A percentile compares a stretch with the other conserved stretches of the same genome.
These are phyloP conservation scores for Orthosia incerta DNA, from an alignment of 2,888 invertebrate genomes.

Conservation along the genomic window DNA sequence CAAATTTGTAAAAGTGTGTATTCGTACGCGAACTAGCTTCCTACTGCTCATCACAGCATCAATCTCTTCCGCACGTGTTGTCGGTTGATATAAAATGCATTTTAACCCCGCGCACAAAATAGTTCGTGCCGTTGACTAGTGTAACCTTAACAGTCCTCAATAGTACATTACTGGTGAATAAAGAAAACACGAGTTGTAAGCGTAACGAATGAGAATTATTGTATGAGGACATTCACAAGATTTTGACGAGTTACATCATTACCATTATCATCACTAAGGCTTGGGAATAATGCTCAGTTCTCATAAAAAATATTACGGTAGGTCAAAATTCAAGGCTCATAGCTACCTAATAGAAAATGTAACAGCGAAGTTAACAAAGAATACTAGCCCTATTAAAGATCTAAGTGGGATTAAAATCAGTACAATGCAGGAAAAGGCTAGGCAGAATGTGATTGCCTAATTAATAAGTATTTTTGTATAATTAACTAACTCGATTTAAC, in stretches of 20 bases:
- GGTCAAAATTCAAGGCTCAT: neutral
- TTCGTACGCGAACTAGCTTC: too few relatives aligned
- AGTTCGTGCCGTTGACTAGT: too few relatives aligned
- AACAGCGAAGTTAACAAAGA: neutral
- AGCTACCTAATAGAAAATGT: neutral
- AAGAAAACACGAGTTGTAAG: constrained; percentile 4
- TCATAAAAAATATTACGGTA: constrained; percentile 13
- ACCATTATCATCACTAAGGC: constrained; percentile 21
- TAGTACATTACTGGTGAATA: constrained; percentile 1
- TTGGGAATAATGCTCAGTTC: constrained; percentile 13
- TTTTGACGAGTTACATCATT: constrained; percentile 28
- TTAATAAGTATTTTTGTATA: neutral
- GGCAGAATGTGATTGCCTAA: neutral
- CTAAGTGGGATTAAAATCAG: constrained; percentile 11
- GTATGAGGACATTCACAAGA: constrained; percentile 20
- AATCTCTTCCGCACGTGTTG: too few relatives aligned
- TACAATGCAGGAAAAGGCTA: neutral
- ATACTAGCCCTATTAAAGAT: neutral
- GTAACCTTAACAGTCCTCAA: neutral
- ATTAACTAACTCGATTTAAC: neutral
- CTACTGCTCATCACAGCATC: too few relatives aligned
- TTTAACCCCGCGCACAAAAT: too few relatives aligned
- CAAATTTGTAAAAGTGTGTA: too few relatives aligned
- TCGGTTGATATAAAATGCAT: too few relatives aligned
- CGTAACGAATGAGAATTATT: constrained; percentile 27